phyloP scores from a whole-genome alignment of 2,797 vertebrate genomes.

The Malacoctenus gilli region DNA sequence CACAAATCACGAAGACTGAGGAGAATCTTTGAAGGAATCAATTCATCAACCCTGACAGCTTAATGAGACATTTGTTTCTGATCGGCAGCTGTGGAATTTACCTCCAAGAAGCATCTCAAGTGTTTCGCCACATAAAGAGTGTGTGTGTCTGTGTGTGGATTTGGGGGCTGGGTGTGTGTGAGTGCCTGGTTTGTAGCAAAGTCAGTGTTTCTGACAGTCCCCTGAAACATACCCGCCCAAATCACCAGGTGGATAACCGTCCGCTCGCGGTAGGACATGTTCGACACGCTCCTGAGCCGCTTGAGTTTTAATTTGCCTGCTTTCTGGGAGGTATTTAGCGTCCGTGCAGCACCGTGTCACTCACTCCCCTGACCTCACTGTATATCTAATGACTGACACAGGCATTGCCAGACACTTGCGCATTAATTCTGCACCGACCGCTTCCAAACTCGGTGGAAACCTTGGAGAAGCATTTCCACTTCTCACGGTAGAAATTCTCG shows the following conservation, averaged over 20 bases:
- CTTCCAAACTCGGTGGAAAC: constrained; percentile 56
- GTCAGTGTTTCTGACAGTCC: constrained; percentile 60
- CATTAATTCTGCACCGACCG: constrained; percentile 54
- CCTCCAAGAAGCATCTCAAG: constrained; percentile 20
- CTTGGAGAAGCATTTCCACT: constrained; percentile 30
- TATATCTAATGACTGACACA: constrained; percentile 62
- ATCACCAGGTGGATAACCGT: constrained; percentile 60
- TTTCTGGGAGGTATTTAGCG: constrained; percentile 63
- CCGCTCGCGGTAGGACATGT: constrained; percentile 48
- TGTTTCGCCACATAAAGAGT: neutral
- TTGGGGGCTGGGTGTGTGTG: neutral
- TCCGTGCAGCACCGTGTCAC: constrained; percentile 57
- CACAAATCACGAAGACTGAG: constrained; percentile 35
- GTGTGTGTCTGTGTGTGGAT: neutral
- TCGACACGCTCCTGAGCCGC: constrained; percentile 41
- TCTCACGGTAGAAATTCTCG: constrained; percentile 59
- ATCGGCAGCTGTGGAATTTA: constrained; percentile 42
- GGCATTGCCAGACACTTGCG: constrained; percentile 66
- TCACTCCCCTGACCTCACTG: constrained; percentile 70
- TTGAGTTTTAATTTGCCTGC: constrained; percentile 54
- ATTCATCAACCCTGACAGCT: constrained; percentile 60
- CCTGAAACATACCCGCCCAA: constrained; percentile 45
- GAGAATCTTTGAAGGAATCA: constrained; percentile 35
- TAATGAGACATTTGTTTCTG: constrained; percentile 59
- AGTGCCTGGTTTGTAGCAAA: constrained; percentile 62